Conservation (phyloP, 2,113 vertebrate genomes). For the Rhinopomastus cyanomelas region DNA sequence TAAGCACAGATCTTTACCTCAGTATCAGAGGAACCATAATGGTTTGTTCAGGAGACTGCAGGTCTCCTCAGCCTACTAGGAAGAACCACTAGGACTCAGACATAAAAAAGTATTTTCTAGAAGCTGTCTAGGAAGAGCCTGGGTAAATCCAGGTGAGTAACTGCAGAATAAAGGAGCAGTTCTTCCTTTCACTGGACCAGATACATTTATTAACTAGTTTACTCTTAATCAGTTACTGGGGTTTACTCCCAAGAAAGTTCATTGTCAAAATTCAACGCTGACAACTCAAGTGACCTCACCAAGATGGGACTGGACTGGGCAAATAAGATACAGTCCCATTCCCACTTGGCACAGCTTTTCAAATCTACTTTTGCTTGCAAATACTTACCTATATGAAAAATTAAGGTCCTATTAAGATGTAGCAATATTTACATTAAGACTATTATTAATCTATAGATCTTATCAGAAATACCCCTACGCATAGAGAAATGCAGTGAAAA, state of each 20-base stretch:
- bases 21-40: not conserved
- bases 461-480: not conserved
- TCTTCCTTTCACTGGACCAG: not conserved
- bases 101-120: not conserved
- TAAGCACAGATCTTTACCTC: not conserved
- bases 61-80: not conserved
- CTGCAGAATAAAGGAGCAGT: not conserved
- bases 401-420: not conserved
- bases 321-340: accelerated
- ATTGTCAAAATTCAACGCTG: not conserved
- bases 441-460: not conserved
- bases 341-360: not conserved
- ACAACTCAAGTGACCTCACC: not conserved
- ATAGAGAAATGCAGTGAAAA: not conserved
- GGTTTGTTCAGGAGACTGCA: not conserved
- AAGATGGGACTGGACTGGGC: not conserved
- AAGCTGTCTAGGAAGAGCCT: not conserved
- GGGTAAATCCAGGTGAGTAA: not conserved
- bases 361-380: not conserved
- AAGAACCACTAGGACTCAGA: not conserved
- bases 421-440: not conserved
- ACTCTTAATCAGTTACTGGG: not conserved
- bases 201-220: not conserved
- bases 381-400: not conserved
- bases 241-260: not conserved